Conservation (phyloP, 2,113 vertebrate genomes). For the Poeciliopsis retropinna region DNA sequence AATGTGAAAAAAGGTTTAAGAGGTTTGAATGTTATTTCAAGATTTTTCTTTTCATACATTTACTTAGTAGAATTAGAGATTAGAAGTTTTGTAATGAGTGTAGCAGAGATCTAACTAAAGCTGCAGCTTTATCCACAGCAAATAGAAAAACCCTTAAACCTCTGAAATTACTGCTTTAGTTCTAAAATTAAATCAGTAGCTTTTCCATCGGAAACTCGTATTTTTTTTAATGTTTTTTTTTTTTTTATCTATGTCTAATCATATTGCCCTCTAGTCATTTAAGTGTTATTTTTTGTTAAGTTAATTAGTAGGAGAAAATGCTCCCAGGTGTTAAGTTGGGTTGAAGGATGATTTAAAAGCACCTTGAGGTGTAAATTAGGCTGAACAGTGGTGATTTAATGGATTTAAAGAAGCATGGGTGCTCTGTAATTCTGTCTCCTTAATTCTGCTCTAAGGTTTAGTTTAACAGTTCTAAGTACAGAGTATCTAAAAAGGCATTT, state of each 20-base stretch:
- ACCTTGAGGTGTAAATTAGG: constrained; percentile 32
- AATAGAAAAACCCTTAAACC: constrained; percentile 14
- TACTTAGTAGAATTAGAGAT: neutral
- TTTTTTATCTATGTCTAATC: neutral
- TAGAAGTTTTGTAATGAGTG: constrained; percentile 1
- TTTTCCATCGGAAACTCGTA: neutral
- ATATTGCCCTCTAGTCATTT: constrained; percentile 7
- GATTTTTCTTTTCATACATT: neutral
- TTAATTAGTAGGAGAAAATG: constrained; percentile 47
- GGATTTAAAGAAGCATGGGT: constrained; percentile 31
- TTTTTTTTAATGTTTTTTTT: neutral
- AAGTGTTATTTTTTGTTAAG: constrained; percentile 35
- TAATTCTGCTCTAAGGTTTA: constrained; percentile 14
- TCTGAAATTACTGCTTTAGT: constrained; percentile 4
- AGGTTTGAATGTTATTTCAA: neutral
- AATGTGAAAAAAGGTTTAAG: neutral
- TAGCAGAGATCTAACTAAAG: neutral
- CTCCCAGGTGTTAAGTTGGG: constrained; percentile 56
- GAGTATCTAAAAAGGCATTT: neutral
- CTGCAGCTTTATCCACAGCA: neutral
- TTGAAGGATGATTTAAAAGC: constrained; percentile 11
- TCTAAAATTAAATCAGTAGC: neutral
- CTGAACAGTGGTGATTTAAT: constrained; percentile 29
- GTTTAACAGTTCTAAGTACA: constrained; percentile 12
- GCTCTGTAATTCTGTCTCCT: constrained; percentile 40